Conservation (phyloP, 53 echinoderm and acorn worm genomes). For the Actinopyga echinites region DNA sequence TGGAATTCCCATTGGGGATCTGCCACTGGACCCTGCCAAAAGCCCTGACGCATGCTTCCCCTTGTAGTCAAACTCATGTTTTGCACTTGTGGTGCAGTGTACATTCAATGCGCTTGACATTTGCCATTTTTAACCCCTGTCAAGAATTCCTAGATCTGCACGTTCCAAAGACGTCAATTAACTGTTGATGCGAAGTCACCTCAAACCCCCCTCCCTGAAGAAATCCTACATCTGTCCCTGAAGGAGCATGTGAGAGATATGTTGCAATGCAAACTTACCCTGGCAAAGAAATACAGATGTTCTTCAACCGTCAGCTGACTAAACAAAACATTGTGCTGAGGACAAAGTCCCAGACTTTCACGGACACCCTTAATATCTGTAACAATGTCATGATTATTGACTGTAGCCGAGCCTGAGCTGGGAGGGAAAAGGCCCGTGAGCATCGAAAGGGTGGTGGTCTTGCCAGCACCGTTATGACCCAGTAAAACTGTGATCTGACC, state of each 20-base stretch:
- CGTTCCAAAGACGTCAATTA: too few species aligned
- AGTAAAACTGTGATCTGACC: conserved; percentile 86
- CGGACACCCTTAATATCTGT: conserved; percentile 74
- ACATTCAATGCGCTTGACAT: too few species aligned
- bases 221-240: neutral
- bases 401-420: conserved; percentile 58
- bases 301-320: conserved; percentile 81
- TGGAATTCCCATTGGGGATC: too few species aligned
- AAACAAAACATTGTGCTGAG: conserved; percentile 81
- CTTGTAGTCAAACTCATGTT: too few species aligned
- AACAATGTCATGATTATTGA: conserved; percentile 71
- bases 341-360: conserved; percentile 81
- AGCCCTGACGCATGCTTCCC: too few species aligned
- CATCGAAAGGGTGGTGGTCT: conserved; percentile 87
- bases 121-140: too few species aligned
- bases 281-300: conserved; percentile 88
- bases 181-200: neutral
- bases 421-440: conserved; percentile 86
- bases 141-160: too few species aligned
- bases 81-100: too few species aligned
- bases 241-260: too few species aligned
- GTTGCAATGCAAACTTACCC: too few species aligned
- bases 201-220: neutral
- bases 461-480: conserved; percentile 89
- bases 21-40: too few species aligned